These are phyloP conservation scores for Disparrhopalites patrizii DNA, from an alignment of 2,888 invertebrate species.

Conservation along the genomic window DNA sequence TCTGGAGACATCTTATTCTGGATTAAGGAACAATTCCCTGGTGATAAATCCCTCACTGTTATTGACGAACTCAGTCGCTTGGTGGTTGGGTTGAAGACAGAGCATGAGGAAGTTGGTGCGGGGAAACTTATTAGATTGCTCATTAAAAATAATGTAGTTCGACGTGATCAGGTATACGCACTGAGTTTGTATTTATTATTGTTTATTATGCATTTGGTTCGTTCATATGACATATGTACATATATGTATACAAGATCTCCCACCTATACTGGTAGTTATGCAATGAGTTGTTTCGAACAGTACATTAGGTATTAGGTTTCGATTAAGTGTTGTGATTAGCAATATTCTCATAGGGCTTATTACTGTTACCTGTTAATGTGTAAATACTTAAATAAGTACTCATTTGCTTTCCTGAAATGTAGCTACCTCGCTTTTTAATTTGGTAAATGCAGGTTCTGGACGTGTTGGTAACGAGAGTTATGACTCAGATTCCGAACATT, in stretches of 20 bases:
- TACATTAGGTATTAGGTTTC: no score
- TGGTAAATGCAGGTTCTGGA: conserved; percentile 41
- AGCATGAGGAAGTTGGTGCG: conserved; percentile 41
- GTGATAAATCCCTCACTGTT: conserved; percentile 36
- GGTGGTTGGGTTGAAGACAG: conserved; percentile 44
- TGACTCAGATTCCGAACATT: conserved; percentile 44
- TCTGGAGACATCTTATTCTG: conserved; percentile 50
- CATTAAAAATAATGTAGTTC: conserved; percentile 36
- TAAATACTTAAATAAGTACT: no score
- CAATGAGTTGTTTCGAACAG: no score
- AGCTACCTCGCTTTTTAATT: no score
- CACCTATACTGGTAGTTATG: no score
- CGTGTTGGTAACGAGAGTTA: conserved; percentile 38
- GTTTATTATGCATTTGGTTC: not conserved
- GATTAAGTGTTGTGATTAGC: not conserved
- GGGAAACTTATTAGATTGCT: conserved; percentile 41
- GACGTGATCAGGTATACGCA: conserved; percentile 37
- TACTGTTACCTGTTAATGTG: no score
- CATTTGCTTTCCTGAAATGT: no score
- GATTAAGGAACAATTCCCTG: conserved; percentile 43
- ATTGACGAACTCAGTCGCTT: conserved; percentile 41
- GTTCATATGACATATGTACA: not conserved
- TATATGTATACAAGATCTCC: not conserved
- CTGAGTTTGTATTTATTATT: no score
- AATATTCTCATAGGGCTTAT: not conserved